Evolutionary conservation across 2,888 invertebrate species (phyloP), one percentile per base, ranked within the genome.

Genomic region (Drosophila ustulata): DNA sequence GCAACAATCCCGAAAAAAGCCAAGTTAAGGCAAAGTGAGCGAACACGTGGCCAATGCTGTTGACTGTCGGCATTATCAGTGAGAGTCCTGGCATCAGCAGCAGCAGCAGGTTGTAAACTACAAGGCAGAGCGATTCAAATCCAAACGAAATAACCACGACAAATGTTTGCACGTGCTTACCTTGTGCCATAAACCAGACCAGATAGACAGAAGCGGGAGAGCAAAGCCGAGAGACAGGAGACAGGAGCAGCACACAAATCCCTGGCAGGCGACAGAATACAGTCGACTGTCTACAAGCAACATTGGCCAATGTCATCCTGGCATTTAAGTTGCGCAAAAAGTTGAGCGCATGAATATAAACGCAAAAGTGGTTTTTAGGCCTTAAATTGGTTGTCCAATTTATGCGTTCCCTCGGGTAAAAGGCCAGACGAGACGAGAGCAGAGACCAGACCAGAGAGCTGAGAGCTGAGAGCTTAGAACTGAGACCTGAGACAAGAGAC

Each of bases 321-420:
- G 78, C 83, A 57, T 80, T 82, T 80, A 80, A 83, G 81, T 66
- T 81, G 47, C 41, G 34, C 57, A 62, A 56, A 56, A 64, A 73
- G 69, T 69, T 69, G 67, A 75, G 84, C 79, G 65, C 69, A 71
- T 66, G 87, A 85, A 85, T 78, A 85, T 85, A 88, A 88, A 79
- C 79, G 80, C 68, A 75, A 88, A 88, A 83, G 81, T 83, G 86
- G 87, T 86, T 83, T 85, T 86, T 83, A 81, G 86, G 84, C 88
- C 87, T 82, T 80, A 86, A 88, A 86, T 88, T 83, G 88, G 80
- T 81, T 85, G 88, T 78, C 81, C 89, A 88, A 88, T 89, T 88
- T 89, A 89, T 88, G 72, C 74, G 66, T 52, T 72, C 77, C 82
- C 84, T 51, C 66, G 71, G 74, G 78, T 59, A 52, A 58, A 49